phyloP scores from a whole-genome alignment of 2,888 invertebrate species.

The Agriopis marginaria region DNA sequence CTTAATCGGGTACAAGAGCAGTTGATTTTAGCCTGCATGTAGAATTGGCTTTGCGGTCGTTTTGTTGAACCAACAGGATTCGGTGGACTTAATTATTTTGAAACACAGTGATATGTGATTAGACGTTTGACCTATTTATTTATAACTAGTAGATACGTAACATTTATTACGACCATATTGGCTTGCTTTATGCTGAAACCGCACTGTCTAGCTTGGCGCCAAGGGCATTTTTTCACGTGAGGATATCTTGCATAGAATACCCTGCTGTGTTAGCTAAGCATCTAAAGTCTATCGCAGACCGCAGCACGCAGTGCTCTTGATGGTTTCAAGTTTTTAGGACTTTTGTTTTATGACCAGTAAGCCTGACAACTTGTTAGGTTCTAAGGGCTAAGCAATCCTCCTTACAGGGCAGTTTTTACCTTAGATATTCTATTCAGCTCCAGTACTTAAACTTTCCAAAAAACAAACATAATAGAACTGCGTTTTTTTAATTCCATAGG shows the following conservation, averaged over 20 bases:
- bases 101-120: neutral
- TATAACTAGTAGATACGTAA: no score
- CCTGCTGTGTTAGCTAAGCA: no score
- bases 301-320: no score
- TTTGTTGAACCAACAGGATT: conserved; percentile 22
- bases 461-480: neutral
- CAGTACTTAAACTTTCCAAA: no score
- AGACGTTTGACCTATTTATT: neutral
- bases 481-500: no score
- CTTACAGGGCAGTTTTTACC: neutral
- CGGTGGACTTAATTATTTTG: neutral
- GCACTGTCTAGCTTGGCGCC: no score
- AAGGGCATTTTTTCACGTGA: no score
- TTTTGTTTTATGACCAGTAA: no score
- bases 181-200: no score
- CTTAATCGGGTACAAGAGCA: conserved; percentile 59
- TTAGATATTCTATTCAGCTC: neutral
- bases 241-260: no score
- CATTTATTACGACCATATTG: neutral
- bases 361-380: neutral
- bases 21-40: conserved; percentile 55
- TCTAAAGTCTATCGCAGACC: no score
- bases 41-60: conserved; percentile 42
- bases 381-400: neutral
- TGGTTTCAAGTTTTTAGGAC: no score